Base-by-base conservation (phyloP, 2,888 invertebrate species). In the Pandemis cinnamomeana region DNA sequence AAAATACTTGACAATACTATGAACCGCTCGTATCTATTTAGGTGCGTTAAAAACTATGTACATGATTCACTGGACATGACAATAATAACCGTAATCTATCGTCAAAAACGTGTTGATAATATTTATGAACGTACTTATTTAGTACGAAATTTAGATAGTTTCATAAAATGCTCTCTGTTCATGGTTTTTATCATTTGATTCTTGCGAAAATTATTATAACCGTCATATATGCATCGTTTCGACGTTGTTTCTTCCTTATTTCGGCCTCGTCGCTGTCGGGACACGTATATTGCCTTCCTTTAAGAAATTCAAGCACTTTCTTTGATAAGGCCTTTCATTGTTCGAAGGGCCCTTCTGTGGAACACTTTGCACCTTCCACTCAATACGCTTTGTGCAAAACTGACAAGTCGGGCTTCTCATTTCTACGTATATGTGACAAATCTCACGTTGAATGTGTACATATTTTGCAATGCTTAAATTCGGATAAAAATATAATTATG, bases 291-390 rank as follows among this genome's bases (percentile, higher is more conserved):
- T 73, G 75, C 74, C 66, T 73, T 76, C 72, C 75, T 75, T 77
- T 76, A 76, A 80, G 78, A 80, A 78, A 76, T 79, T 79, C 80
- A 80, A 80, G 82, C 77, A 80, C 80, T 76, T 80, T 79, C 79
- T 80, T 79, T 81, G 80, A 79, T 79, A 77, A 67, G 79, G 75
- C 83, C 85, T 86, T 87, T 82, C 83, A 84, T 86, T 88, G 84
- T 86, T 83, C 82, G 69, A 78, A 85, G 84, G 79, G 85, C 80
- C 81, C 83, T 85, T 80, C 81, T 86, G 81, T 82, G 86, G 85
- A 83, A 84, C 83, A 84, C 88, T 88, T 87, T 87, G 85, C 87
- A 84, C 82, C 82, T 82, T 80, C 80, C 83, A 87, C 85, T 74
- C 74, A 70, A 74, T 74, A 74, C 55, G 61, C 74, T 74, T 74